These are phyloP conservation scores for Protobothrops mucrosquamatus DNA, from an alignment of 2,113 vertebrate species.

Conservation along the genomic window DNA sequence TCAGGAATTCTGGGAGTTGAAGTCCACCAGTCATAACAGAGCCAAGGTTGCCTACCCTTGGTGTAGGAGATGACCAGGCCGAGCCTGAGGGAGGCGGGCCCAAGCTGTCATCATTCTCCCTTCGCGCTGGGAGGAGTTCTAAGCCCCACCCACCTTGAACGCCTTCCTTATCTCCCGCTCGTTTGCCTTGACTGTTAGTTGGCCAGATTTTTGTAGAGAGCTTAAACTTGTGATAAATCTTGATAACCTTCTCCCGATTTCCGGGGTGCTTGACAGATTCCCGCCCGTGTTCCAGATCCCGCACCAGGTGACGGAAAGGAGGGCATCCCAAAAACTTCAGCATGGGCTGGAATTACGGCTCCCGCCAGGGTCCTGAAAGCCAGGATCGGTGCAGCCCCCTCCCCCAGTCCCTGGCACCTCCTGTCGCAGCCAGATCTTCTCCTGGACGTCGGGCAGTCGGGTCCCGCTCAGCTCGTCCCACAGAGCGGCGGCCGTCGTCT, in stretches of 20 bases:
- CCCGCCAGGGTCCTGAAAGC: background rate
- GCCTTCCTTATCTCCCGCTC: background rate
- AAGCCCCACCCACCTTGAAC: background rate
- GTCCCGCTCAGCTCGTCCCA: conserved; percentile 63
- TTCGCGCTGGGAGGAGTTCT: background rate
- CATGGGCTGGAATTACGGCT: too few species aligned
- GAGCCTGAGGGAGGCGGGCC: too few species aligned
- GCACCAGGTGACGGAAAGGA: too few species aligned
- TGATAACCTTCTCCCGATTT: background rate
- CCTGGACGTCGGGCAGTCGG: conserved; percentile 60
- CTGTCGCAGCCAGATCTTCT: conserved; percentile 67
- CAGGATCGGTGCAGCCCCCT: background rate
- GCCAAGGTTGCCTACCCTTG: too few species aligned
- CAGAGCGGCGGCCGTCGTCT: conserved; percentile 66
- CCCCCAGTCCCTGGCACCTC: conserved; percentile 51
- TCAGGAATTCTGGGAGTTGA: too few species aligned
- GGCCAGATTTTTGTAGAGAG: background rate
- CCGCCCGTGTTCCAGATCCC: background rate
- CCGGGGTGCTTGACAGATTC: too few species aligned
- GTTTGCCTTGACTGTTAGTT: background rate
- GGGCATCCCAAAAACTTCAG: background rate
- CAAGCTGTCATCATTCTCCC: background rate
- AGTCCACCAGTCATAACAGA: too few species aligned
- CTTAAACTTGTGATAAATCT: background rate
- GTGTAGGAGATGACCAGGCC: background rate